Conservation (phyloP, 2,888 invertebrate genomes). For the Argyresthia albistria region DNA sequence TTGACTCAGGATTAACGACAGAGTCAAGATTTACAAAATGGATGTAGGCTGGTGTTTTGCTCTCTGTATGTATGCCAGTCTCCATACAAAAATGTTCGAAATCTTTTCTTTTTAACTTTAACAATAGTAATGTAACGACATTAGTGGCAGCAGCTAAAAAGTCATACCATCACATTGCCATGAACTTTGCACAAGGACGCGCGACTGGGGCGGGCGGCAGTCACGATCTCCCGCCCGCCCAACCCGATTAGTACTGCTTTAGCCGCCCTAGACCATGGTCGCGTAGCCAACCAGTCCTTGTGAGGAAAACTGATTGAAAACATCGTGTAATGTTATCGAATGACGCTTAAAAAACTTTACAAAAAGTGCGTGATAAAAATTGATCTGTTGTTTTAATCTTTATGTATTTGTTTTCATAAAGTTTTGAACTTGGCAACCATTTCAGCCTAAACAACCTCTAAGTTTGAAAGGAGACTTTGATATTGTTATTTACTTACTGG, state of each 20-base stretch:
- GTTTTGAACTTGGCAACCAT: too few relatives aligned
- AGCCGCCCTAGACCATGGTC: slow-evolving; percentile 44
- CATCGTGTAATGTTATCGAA: too few relatives aligned
- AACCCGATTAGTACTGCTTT: slow-evolving; percentile 59
- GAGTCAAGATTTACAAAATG: too few relatives aligned
- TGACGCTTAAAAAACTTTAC: slow-evolving; percentile 15
- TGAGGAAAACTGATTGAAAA: too few relatives aligned
- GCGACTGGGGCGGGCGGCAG: slow-evolving; percentile 10
- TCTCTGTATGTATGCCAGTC: too few relatives aligned
- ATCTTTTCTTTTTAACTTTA: too few relatives aligned
- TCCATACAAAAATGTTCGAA: too few relatives aligned
- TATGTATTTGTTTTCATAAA: background rate
- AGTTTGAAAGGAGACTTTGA: background rate
- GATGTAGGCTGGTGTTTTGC: too few relatives aligned
- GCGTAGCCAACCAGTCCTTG: slow-evolving; percentile 14
- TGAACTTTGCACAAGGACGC: slow-evolving; percentile 59
- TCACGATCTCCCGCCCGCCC: slow-evolving; percentile 13
- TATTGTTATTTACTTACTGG: background rate
- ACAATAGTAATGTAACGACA: background rate
- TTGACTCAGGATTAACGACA: too few relatives aligned
- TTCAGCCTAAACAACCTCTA: too few relatives aligned
- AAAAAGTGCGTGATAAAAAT: slow-evolving; percentile 4
- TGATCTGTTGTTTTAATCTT: background rate
- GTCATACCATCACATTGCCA: slow-evolving; percentile 36
- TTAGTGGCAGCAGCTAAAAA: slow-evolving; percentile 25